These are phyloP conservation scores for Marisa cornuarietis DNA, from an alignment of 1,140 invertebrate species.

Conservation along the genomic window DNA sequence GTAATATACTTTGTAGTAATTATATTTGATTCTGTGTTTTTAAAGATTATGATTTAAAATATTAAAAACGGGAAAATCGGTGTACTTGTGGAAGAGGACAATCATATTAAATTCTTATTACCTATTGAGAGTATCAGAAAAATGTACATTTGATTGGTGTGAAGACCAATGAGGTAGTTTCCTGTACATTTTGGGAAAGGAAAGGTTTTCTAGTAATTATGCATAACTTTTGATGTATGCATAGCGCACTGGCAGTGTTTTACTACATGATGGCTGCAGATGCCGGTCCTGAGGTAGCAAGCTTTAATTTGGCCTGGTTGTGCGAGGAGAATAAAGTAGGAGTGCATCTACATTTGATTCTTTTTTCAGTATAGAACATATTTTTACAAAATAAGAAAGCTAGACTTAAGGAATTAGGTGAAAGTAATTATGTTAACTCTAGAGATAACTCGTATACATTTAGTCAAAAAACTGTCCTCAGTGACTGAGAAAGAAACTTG, in stretches of 20 bases:
- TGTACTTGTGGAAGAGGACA: too few species aligned
- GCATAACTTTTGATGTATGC: background rate
- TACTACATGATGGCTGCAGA: slow-evolving; percentile 62
- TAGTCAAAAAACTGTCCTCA: too few species aligned
- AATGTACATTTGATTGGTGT: background rate
- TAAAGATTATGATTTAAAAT: too few species aligned
- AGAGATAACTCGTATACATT: too few species aligned
- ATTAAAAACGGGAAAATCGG: too few species aligned
- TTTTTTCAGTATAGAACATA: background rate
- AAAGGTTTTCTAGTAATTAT: background rate
- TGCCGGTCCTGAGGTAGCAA: slow-evolving; percentile 58
- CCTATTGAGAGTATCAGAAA: background rate
- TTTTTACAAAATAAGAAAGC: background rate
- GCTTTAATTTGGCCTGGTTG: slow-evolving; percentile 60
- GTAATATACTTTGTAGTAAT: too few species aligned
- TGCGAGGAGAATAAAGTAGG: slow-evolving; percentile 61
- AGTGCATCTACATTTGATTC: background rate
- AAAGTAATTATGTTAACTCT: too few species aligned
- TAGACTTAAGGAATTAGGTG: too few species aligned
- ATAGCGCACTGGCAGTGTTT: slow-evolving; percentile 53
- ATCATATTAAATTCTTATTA: too few species aligned
- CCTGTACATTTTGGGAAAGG: too few species aligned
- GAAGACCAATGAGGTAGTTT: background rate
- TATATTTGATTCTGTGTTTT: too few species aligned
- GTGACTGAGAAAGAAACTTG: too few species aligned